A percentile compares a stretch with the other conserved stretches of the same genome.
Conservation (phyloP, 2,888 invertebrate species). For the Deroplatys truncata region DNA sequence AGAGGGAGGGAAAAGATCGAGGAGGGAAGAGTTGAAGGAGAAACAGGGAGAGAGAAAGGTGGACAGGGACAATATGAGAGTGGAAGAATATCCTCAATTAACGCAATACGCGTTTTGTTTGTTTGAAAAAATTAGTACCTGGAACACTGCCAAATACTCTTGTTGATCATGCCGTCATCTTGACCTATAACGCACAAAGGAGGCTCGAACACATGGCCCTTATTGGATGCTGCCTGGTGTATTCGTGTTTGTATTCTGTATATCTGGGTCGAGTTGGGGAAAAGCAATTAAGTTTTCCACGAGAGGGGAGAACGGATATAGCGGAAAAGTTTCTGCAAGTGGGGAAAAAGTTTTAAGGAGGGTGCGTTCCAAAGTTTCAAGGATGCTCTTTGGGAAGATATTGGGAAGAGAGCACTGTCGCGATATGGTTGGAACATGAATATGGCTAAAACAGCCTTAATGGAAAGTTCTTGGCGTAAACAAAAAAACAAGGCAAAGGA, state of each 20-base stretch:
- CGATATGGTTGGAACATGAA: not conserved
- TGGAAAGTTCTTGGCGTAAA: not conserved
- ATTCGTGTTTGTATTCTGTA: not conserved
- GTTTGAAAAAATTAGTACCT: too few relatives aligned
- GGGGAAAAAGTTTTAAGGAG: not conserved
- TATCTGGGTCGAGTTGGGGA: not conserved
- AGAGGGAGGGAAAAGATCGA: too few relatives aligned
- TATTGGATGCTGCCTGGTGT: not conserved
- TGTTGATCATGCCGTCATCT: not conserved
- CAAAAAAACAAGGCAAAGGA: not conserved
- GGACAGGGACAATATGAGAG: too few relatives aligned
- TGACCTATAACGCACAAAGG: not conserved
- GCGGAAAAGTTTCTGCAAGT: not conserved
- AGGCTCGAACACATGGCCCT: not conserved
- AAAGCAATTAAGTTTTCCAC: not conserved
- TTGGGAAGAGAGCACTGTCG: not conserved
- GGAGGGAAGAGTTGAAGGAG: too few relatives aligned
- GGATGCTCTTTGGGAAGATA: not conserved
- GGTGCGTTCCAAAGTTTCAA: not conserved
- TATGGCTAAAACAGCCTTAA: not conserved
- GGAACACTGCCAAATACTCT: too few relatives aligned
- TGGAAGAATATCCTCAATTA: too few relatives aligned
- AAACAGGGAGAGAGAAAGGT: too few relatives aligned
- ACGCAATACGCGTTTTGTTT: too few relatives aligned
- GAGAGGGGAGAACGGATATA: not conserved